Base-by-base conservation (phyloP, 2,113 vertebrate species). In the Balaenoptera acutorostrata region DNA sequence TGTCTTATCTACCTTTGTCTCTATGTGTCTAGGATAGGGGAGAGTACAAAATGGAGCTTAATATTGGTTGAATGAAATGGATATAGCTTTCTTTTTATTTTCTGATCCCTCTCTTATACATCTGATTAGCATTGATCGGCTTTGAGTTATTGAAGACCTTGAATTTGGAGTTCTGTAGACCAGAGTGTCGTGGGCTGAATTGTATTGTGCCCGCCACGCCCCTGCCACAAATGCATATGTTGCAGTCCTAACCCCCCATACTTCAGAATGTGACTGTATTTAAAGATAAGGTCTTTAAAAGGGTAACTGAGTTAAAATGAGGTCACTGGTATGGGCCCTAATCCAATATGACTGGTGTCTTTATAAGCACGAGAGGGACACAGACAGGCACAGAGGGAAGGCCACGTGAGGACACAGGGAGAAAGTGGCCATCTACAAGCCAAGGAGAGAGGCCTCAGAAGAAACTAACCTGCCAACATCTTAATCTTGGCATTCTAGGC, bases 61-160 rank as follows among this genome's bases (percentile, higher is more conserved):
- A 52, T 68, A 75, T 15, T 52, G 31, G 33, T 66, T 91, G 46
- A 49, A 36, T 39, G 11, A 68, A 91, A 81, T 66, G 25, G 39
- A 46, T 77, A 33, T n/a, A 75, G 36, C 8, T 82, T 74, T 82
- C 3, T 75, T 74, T 87, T 90, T 33, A 85, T 41, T 52, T 86
- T 90, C 20, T 10, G 33, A 46, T 59, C 11, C 7, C 23, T 78
- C 14, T 77, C 12, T 49, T 74, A 55, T 21, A 41, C 9, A 6
- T 81, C 61, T 87, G 72, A 55, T 66, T 66, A 68, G 29, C 23
- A 80, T 25, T 31, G 10, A 44, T 57, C 25, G 55, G 61, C 8
- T 74, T 18, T 86, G 52, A 77, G 10, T 95, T 57, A 93, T 1
- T 72, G 23, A 36, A 49, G 6, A 61, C 49, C 39, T 78, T 93